These are phyloP conservation scores for Solenopsis fugax DNA, from an alignment of 1,140 invertebrate genomes.

Conservation along the genomic window DNA sequence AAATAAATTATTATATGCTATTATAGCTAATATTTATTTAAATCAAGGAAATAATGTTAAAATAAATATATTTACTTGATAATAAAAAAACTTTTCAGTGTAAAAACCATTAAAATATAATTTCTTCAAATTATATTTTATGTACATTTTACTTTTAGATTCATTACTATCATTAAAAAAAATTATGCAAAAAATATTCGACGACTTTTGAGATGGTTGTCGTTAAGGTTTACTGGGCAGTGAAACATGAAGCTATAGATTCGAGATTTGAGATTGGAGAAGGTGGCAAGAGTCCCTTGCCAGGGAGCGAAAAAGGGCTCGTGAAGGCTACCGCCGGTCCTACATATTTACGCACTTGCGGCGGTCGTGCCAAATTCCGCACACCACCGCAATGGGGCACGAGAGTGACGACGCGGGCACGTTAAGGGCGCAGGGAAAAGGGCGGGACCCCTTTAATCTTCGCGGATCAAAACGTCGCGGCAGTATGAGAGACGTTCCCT, in stretches of 20 bases:
- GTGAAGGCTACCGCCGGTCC: constrained; percentile 27
- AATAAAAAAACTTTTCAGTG: too few species aligned
- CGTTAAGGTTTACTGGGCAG: background rate
- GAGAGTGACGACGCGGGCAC: constrained; percentile 33
- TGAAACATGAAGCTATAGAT: constrained; percentile 12
- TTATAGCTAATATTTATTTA: too few species aligned
- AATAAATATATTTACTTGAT: too few species aligned
- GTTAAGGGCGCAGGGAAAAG: constrained; percentile 70
- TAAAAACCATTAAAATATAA: background rate
- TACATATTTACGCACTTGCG: constrained; percentile 78
- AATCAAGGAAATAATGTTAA: too few species aligned
- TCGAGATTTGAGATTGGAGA: background rate
- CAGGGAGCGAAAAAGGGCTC: background rate
- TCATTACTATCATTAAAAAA: background rate
- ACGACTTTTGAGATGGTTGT: background rate
- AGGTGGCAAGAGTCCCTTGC: background rate
- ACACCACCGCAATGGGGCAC: constrained; percentile 31
- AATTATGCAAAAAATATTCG: background rate
- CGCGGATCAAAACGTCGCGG: constrained; percentile 83
- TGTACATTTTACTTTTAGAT: background rate
- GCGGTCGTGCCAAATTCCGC: constrained; percentile 40
- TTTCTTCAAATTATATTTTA: constrained; percentile 5
- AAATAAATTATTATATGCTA: too few species aligned
- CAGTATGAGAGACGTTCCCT: constrained; percentile 71
- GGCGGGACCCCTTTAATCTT: constrained; percentile 84